Conservation (phyloP, 37 sponge, comb jelly and placozoan species). For the Halichondria panicea region DNA sequence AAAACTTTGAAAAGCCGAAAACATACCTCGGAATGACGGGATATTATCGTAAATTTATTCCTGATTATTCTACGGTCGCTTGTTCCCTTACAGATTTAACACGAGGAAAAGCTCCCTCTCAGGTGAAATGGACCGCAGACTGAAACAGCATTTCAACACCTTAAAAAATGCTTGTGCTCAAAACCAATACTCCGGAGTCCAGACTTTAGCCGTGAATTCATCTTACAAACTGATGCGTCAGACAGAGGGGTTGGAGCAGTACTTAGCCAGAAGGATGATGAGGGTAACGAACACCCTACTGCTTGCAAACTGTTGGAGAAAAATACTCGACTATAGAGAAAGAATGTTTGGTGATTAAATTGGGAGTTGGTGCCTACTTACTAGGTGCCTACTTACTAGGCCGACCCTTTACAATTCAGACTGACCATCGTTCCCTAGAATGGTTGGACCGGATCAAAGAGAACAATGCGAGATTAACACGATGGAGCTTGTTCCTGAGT, state of each 20-base stretch:
- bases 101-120: background rate
- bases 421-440: too few species aligned
- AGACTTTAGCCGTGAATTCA: slow-evolving; percentile 10
- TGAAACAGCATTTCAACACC: slow-evolving; percentile 39
- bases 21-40: too few species aligned
- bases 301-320: slow-evolving; percentile 12
- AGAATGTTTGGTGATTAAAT: slow-evolving; percentile 21
- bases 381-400: too few species aligned
- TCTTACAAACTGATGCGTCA: slow-evolving; percentile 49
- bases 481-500: slow-evolving; percentile 46
- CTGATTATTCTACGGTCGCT: too few species aligned
- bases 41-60: too few species aligned
- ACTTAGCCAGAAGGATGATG: slow-evolving; percentile 16
- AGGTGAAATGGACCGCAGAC: slow-evolving; percentile 15
- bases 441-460: slow-evolving; percentile 23
- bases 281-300: slow-evolving; percentile 35
- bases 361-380: too few species aligned
- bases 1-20: too few species aligned
- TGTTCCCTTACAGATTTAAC: too few species aligned
- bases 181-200: slow-evolving; percentile 26
- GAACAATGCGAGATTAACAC: too few species aligned
- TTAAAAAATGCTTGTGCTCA: slow-evolving; percentile 19
- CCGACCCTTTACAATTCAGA: background rate
- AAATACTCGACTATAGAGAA: slow-evolving; percentile 40
- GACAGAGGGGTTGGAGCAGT: slow-evolving; percentile 51